Base-by-base conservation (phyloP, 2,113 vertebrate species). In the Pterocles orientalis region DNA sequence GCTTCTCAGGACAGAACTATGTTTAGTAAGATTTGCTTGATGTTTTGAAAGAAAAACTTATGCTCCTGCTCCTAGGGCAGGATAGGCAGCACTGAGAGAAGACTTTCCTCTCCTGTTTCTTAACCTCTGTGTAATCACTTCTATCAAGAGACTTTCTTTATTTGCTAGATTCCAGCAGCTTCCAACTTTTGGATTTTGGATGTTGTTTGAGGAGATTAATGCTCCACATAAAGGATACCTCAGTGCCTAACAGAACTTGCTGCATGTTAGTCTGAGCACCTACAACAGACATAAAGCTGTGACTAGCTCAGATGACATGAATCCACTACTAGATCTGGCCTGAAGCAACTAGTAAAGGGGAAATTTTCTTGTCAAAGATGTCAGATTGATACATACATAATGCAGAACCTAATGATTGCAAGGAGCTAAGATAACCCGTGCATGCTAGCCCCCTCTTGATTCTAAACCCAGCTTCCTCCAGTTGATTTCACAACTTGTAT, bases 391-490 rank as follows among this genome's bases (percentile, higher is more conserved):
- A 10, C 0, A 3, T 20, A 20, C 6, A 23, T 18, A 12, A 31
- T 14, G 10, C 20, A 51, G 2, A 18, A 24, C 23, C 23, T 57
- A n/a, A 26, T 28, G 34, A 33, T 36, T 11, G 10, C 31, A 31
- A 9, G 36, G 29, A 80, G 15, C 10, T 61, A 21, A 48, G 6
- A 9, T 25, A 36, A 41, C 7, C 34, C 0, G 0, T 34, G 9
- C 4, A 1, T 71, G 36, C 14, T 18, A 51, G 19, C 13, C 1
- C 7, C 16, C 4, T 28, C 14, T 2, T 68, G 53, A 29, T 53
- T 34, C 39, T 3, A 69, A 17, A 53, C 24, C 28, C 33, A 43
- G 18, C 29, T 83, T 29, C 33, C 21, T 73, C 6, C 23, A 10
- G 39, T 0, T 51, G 39, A 43, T 68, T 95, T 76, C n/a, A 39